Evolutionary conservation across 1,140 invertebrate genomes (phyloP).

Genomic region (Dreissena rostriformis): DNA sequence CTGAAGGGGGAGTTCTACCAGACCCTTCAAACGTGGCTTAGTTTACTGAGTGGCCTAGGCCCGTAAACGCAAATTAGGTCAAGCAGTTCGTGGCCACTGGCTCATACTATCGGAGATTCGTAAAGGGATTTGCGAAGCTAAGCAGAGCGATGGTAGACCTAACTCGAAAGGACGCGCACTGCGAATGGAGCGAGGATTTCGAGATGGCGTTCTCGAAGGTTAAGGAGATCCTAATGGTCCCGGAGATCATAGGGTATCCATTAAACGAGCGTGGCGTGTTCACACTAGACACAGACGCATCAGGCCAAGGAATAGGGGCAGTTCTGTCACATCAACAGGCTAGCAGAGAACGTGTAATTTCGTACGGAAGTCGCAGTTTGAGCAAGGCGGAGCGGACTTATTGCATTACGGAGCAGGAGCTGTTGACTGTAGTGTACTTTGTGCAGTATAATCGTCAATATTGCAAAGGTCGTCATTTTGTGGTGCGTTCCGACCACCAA

Average conservation of each 20-base stretch:
- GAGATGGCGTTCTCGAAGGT: slow-evolving; percentile 53
- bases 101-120: slow-evolving; percentile 45
- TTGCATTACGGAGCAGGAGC: slow-evolving; percentile 28
- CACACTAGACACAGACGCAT: slow-evolving; percentile 63
- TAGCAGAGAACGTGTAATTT: slow-evolving; percentile 58
- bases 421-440: slow-evolving; percentile 55
- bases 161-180: slow-evolving; percentile 1
- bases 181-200: slow-evolving; percentile 37
- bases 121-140: slow-evolving; percentile 43
- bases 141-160: slow-evolving; percentile 42
- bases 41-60: slow-evolving; percentile 18
- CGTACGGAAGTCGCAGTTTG: slow-evolving; percentile 57
- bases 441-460: slow-evolving; percentile 56
- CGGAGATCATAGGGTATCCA: slow-evolving; percentile 2
- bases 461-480: slow-evolving; percentile 54
- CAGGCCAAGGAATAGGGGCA: slow-evolving; percentile 64
- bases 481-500: slow-evolving; percentile 59
- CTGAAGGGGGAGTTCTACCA: slow-evolving; percentile 15
- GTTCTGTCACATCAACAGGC: slow-evolving; percentile 71
- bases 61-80: no score
- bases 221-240: slow-evolving; percentile 31
- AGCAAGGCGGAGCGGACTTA: slow-evolving; percentile 80
- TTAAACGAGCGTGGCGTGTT: slow-evolving; percentile 57
- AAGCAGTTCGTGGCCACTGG: slow-evolving; percentile 42
- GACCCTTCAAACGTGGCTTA: slow-evolving; percentile 19